A percentile compares a stretch with the other conserved stretches of the same genome.
Conservation (phyloP, 1,140 invertebrate species). For the Drosophila sulfurigaster region DNA sequence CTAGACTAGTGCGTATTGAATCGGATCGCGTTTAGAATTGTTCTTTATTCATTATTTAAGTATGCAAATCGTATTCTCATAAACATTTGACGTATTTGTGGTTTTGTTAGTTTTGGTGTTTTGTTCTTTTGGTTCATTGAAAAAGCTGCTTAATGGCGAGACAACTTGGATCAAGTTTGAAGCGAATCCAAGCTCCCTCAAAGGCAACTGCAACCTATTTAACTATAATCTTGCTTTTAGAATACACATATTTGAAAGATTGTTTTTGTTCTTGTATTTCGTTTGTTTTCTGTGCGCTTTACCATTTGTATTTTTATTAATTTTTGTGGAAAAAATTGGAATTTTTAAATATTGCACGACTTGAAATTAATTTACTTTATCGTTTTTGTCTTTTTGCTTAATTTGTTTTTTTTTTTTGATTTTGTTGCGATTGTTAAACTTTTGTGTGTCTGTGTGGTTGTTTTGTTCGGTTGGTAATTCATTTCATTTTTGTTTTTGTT, state of each 20-base stretch:
- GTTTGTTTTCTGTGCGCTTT: conserved; percentile 64
- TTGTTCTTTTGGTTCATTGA: conserved; percentile 42
- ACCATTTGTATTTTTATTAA: conserved; percentile 48
- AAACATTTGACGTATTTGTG: conserved; percentile 38
- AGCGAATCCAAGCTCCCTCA: conserved; percentile 19
- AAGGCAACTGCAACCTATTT: conserved; percentile 37
- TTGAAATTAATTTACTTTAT: conserved; percentile 35
- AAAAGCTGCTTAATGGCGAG: conserved; percentile 21
- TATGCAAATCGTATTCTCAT: conserved; percentile 43
- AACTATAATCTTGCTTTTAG: conserved; percentile 46
- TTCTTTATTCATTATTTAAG: conserved; percentile 40
- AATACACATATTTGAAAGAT: conserved; percentile 37
- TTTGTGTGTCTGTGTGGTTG: conserved; percentile 15
- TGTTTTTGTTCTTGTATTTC: conserved; percentile 14
- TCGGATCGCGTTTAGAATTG: conserved; percentile 69
- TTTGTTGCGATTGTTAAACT: conserved; percentile 60
- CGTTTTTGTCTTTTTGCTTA: conserved; percentile 6
- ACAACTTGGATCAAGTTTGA: conserved; percentile 11
- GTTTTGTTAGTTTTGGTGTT: conserved; percentile 17
- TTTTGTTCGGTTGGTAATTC: conserved; percentile 39
- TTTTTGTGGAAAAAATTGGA: conserved; percentile 23
- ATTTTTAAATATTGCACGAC: conserved; percentile 58
- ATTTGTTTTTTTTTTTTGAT: conserved; percentile 55
- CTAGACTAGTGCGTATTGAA: conserved; percentile 77
- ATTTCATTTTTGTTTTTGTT: conserved; percentile 4